A percentile compares a stretch with the other conserved stretches of the same genome.
These are phyloP conservation scores for Hylia prasina DNA, from an alignment of 2,113 vertebrate genomes.

Conservation along the genomic window DNA sequence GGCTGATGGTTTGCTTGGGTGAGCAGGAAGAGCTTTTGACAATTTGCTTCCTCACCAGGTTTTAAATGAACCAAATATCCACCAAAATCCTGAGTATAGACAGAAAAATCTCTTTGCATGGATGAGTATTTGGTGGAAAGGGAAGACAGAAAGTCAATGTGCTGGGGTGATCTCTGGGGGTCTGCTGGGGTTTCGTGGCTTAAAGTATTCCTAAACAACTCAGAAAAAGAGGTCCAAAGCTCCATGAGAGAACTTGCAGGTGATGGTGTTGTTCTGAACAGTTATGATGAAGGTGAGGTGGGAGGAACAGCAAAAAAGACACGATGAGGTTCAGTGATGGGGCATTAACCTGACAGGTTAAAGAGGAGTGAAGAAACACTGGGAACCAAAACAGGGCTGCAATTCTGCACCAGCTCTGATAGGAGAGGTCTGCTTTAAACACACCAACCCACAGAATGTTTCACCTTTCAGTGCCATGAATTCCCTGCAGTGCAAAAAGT, in stretches of 20 bases:
- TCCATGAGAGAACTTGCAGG: not conserved
- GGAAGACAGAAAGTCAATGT: not conserved
- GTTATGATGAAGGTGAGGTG: not conserved
- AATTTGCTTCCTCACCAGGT: not conserved
- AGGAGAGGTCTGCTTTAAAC: not conserved
- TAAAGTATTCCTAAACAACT: not conserved
- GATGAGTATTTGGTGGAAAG: not conserved
- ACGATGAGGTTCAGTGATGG: not conserved
- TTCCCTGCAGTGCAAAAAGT: not conserved
- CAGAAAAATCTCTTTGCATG: not conserved
- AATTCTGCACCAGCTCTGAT: not conserved
- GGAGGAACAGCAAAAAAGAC: not conserved
- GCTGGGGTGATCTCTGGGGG: not conserved
- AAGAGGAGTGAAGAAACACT: not conserved
- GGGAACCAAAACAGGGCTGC: not conserved
- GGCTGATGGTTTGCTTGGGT: not conserved
- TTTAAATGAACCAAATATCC: not conserved
- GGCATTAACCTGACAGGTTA: not conserved
- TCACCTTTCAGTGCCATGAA: fast-evolving
- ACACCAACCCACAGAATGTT: not conserved
- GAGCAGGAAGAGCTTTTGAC: not conserved
- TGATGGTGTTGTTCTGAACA: not conserved
- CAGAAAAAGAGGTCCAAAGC: not conserved
- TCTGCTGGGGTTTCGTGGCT: not conserved
- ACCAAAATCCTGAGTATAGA: not conserved